These are phyloP conservation scores for Stigmatopora nigra DNA, from an alignment of 2,113 vertebrate genomes.

Conservation along the genomic window DNA sequence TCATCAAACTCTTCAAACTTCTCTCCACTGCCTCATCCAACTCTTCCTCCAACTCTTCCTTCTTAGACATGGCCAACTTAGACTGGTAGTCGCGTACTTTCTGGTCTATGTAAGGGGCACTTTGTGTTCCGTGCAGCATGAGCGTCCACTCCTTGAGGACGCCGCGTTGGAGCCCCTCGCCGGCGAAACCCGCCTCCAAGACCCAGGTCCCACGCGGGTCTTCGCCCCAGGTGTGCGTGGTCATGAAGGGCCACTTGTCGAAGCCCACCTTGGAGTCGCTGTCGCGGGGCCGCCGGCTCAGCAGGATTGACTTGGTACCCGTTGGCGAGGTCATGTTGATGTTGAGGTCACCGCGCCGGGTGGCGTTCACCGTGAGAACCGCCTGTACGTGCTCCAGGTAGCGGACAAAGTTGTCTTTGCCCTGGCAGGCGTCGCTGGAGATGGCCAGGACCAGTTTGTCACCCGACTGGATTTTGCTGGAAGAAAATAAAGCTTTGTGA, in stretches of 20 bases:
- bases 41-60: slow-evolving; percentile 96
- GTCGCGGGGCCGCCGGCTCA: slow-evolving; percentile 90
- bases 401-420: slow-evolving; percentile 94
- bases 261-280: slow-evolving; percentile 96
- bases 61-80: slow-evolving; percentile 99
- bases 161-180: slow-evolving; percentile 78
- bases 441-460: slow-evolving; percentile 83
- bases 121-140: slow-evolving; percentile 97
- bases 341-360: slow-evolving; percentile 88
- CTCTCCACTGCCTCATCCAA: slow-evolving; percentile 94
- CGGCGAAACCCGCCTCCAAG: slow-evolving; percentile 85
- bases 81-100: slow-evolving; percentile 96
- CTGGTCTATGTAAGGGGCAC: slow-evolving; percentile 97
- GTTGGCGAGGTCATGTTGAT: slow-evolving; percentile 98
- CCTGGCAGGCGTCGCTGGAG: slow-evolving; percentile 83
- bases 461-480: slow-evolving; percentile 84
- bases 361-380: slow-evolving; percentile 89
- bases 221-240: slow-evolving; percentile 97
- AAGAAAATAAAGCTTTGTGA: slow-evolving; percentile 3
- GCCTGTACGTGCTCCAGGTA: slow-evolving; percentile 97
- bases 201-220: slow-evolving; percentile 93
- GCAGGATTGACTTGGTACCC: slow-evolving; percentile 95
- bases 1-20: slow-evolving; percentile 91
- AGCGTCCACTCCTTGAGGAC: slow-evolving; percentile 95
- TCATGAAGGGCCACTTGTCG: slow-evolving; percentile 99